phyloP scores from a whole-genome alignment of 2,113 vertebrate genomes.

The Spea multiplicata region DNA sequence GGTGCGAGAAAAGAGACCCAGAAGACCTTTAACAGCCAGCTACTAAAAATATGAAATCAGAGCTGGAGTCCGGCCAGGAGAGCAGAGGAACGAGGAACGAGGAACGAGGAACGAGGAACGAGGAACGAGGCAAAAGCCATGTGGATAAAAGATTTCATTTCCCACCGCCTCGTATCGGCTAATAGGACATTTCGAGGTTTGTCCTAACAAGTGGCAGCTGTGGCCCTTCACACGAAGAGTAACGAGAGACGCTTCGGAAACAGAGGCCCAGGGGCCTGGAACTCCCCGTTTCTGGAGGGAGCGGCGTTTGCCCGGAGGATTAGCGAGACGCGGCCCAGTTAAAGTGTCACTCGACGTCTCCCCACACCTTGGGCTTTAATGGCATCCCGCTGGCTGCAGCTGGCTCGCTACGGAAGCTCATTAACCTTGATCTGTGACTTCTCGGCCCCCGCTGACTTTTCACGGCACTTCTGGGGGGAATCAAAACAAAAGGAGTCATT shows the following conservation, averaged over 20 bases:
- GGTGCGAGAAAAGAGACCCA: slow-evolving; percentile 6
- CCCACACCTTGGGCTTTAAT: slow-evolving; percentile 13
- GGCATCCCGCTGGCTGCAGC: slow-evolving; percentile 27
- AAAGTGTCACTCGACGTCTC: slow-evolving; percentile 16
- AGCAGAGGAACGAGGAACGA: neutral
- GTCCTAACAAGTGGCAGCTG: neutral
- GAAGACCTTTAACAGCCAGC: neutral
- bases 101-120: neutral
- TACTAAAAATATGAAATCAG: slow-evolving; percentile 1
- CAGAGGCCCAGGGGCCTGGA: neutral
- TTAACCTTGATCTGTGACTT: slow-evolving; percentile 35
- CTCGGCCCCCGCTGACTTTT: slow-evolving; percentile 1
- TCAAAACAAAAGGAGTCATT: neutral
- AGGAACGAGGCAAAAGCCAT: neutral
- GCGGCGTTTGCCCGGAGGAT: neutral
- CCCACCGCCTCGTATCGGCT: neutral
- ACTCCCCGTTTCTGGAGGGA: neutral
- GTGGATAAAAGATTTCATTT: neutral
- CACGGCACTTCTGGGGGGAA: neutral
- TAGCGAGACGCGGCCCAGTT: neutral
- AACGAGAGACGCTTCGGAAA: neutral
- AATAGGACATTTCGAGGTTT: neutral
- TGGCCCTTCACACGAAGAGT: neutral
- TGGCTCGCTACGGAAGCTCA: slow-evolving; percentile 23
- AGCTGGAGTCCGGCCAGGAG: neutral